Percentiles rank a stretch among this genome's conserved stretches.
Conservation (phyloP, 2,797 vertebrate genomes). For the Rhinoraja longicauda region DNA sequence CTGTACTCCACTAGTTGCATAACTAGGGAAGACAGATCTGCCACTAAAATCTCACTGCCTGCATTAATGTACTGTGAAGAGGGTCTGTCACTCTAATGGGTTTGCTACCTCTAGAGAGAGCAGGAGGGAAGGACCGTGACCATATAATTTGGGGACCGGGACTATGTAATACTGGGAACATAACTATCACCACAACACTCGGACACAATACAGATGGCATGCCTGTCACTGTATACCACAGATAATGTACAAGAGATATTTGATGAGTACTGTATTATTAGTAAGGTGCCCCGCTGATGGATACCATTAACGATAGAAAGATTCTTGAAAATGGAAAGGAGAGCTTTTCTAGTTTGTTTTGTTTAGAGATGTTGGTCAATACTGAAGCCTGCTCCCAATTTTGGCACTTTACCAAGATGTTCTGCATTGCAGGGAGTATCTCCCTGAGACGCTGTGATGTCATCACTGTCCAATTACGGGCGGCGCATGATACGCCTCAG, state of each 20-base stretch:
- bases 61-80: too few relatives aligned
- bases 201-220: neutral
- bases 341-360: neutral
- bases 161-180: neutral
- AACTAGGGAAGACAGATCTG: neutral
- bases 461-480: slow-evolving; percentile 67
- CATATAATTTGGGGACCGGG: neutral
- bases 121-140: neutral
- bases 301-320: neutral
- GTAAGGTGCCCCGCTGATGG: neutral
- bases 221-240: neutral
- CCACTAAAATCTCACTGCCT: neutral
- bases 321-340: neutral
- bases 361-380: neutral
- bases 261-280: neutral
- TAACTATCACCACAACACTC: neutral
- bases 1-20: neutral
- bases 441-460: neutral
- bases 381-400: neutral
- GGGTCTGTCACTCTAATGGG: neutral
- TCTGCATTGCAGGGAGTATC: neutral
- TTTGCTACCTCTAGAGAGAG: neutral
- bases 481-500: slow-evolving; percentile 80
- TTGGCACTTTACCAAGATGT: neutral
- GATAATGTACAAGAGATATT: neutral